phyloP scores from a whole-genome alignment of 2,113 vertebrate genomes.

The Erythrocercus mccallii region DNA sequence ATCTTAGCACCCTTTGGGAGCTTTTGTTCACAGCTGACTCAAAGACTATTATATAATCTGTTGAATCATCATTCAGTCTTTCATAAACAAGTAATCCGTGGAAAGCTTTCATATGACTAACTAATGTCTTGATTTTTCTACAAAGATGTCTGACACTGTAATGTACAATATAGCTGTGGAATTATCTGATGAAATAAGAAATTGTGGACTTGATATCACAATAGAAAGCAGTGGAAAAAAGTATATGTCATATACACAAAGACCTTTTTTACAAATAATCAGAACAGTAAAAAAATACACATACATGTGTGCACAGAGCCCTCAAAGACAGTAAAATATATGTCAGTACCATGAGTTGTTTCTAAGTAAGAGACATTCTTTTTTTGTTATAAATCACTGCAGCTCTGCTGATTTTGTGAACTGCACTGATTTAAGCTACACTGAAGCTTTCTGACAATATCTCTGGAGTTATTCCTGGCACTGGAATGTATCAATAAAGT shows the following conservation, averaged over 20 bases:
- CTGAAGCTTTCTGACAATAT: background rate
- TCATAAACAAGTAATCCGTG: background rate
- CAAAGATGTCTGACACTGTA: background rate
- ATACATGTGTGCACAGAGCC: background rate
- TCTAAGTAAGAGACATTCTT: background rate
- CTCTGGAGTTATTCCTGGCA: background rate
- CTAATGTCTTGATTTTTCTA: background rate
- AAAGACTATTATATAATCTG: background rate
- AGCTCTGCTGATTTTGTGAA: background rate
- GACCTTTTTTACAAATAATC: background rate
- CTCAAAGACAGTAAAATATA: background rate
- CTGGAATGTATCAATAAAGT: background rate
- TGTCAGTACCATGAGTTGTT: background rate
- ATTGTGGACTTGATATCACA: fast-evolving
- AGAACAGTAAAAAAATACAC: background rate
- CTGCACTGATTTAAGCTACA: background rate
- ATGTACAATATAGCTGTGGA: background rate
- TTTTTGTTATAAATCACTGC: background rate
- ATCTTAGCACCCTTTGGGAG: background rate
- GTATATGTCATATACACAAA: background rate
- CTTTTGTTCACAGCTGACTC: background rate
- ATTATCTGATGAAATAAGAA: background rate
- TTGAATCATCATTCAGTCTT: background rate
- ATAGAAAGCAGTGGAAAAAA: background rate
- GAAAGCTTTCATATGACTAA: background rate